These are phyloP conservation scores for Euzophera pinguis DNA, from an alignment of 2,888 invertebrate genomes.

Conservation along the genomic window DNA sequence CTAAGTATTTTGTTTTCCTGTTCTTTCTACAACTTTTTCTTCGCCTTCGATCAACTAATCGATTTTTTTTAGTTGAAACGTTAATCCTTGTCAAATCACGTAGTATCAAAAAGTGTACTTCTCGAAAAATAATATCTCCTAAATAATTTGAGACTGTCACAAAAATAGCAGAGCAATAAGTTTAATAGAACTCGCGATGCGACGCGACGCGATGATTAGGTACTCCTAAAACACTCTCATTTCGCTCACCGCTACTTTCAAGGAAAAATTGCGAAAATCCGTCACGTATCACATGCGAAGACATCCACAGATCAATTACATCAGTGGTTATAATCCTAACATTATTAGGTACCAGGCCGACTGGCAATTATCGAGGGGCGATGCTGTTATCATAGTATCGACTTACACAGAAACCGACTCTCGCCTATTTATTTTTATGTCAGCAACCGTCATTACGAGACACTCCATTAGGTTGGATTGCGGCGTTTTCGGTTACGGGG, in stretches of 20 bases:
- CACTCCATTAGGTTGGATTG: conserved; percentile 80
- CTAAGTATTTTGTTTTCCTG: no score
- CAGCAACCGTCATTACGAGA: conserved; percentile 80
- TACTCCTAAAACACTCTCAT: no score
- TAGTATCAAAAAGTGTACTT: no score
- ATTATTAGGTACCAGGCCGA: conserved; percentile 44
- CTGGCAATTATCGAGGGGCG: conserved; percentile 77
- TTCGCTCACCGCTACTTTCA: neutral
- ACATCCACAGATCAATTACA: conserved; percentile 51
- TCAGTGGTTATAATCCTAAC: conserved; percentile 58
- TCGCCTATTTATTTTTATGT: conserved; percentile 80
- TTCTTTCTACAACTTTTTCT: no score
- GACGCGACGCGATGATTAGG: no score
- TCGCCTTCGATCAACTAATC: no score
- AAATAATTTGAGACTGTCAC: no score
- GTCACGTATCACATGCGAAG: neutral
- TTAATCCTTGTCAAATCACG: no score
- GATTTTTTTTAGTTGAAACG: no score
- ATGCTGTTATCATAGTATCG: conserved; percentile 80
- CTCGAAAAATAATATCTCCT: no score
- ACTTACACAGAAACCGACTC: conserved; percentile 80
- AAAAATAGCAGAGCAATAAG: no score
- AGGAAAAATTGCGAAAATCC: conserved; percentile 21
- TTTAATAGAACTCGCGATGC: no score
- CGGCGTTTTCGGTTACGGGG: conserved; percentile 78